Base-by-base conservation (phyloP, 2,113 vertebrate species). In the Cavia porcellus region DNA sequence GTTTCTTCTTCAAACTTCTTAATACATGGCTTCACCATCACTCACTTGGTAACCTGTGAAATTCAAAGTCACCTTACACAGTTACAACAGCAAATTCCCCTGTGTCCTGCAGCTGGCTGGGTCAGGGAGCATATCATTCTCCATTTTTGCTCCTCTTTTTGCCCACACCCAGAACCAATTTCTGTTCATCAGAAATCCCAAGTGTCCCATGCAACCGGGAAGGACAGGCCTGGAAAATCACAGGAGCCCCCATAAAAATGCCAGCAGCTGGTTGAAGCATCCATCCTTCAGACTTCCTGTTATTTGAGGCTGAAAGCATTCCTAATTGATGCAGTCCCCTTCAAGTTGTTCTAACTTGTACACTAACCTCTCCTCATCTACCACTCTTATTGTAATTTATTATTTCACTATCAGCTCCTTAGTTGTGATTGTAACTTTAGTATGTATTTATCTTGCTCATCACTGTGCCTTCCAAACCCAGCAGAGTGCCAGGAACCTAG, bases 241-340 rank as follows among this genome's bases (percentile, higher is more conserved):
- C 7, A 90, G 9, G 25, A 94, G 61, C 11, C 24, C 38, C 5
- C 17, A 2, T 11, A 47, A 45, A 75, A 96, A 52, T 9, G 50
- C 17, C 20, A 77, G 55, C n/a, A 83, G 8, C n/a, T 62, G 20
- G 30, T 62, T 59, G 28, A 87, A 96, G 22, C 17, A 5, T 22
- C 50, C 28, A 25, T 77, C 66, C 47, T 57, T 77, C 47, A 92
- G n/a, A 90, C 42, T 87, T 96, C 93, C 28, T 86, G 25, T 85
- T 75, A 32, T 24, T 85, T 90, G 19, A 30, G 66, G 70, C 64
- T 89, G 14, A 70, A 85, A 77, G 20, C 59, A 92, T 82, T 93
- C 22, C 66, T 89, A 50, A n/a, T 14, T n/a, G 50, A 42, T 45
- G 72, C 1, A n/a, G 24, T 68, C 38, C 24, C 32, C n/a, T 52